Evolutionary conservation across 2,888 invertebrate genomes (phyloP).

Genomic region (Melanchra persicariae): DNA sequence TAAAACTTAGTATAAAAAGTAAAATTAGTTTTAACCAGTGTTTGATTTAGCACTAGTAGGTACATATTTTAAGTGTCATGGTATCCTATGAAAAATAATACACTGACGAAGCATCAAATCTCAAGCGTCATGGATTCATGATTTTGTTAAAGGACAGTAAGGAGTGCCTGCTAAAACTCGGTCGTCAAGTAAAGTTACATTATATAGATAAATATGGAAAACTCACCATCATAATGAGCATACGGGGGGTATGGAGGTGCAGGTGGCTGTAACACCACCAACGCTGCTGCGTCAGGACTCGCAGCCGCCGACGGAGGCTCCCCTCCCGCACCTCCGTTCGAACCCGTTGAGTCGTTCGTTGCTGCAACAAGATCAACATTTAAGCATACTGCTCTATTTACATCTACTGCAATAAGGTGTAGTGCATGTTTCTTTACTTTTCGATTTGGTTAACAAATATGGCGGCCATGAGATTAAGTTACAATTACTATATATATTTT

Average conservation of each 20-base stretch:
- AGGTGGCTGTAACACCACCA: slow-evolving; percentile 87
- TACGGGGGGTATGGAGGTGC: slow-evolving; percentile 88
- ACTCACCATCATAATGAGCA: slow-evolving; percentile 86
- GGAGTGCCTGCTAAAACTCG: not conserved
- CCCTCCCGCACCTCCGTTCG: slow-evolving; percentile 83
- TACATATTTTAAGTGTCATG: too few relatives aligned
- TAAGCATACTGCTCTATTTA: not conserved
- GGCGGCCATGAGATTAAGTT: not conserved
- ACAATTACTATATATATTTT: too few relatives aligned
- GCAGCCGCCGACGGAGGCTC: slow-evolving; percentile 88
- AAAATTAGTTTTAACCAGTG: too few relatives aligned
- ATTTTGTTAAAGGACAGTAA: not conserved
- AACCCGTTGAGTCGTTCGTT: slow-evolving; percentile 88
- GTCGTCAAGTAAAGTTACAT: not conserved
- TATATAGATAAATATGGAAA: too few relatives aligned
- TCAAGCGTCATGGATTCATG: not conserved
- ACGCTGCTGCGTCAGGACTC: slow-evolving; percentile 87
- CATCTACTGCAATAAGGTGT: slow-evolving; percentile 1
- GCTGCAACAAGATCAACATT: slow-evolving; percentile 70
- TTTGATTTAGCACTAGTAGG: too few relatives aligned
- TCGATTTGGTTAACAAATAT: slow-evolving; percentile 2
- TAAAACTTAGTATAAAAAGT: too few relatives aligned
- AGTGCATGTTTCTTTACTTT: slow-evolving; percentile 16
- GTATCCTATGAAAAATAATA: too few relatives aligned
- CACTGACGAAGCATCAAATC: not conserved